These are phyloP conservation scores for Enteromius viviparus DNA, from an alignment of 2,797 vertebrate species.

Conservation along the genomic window DNA sequence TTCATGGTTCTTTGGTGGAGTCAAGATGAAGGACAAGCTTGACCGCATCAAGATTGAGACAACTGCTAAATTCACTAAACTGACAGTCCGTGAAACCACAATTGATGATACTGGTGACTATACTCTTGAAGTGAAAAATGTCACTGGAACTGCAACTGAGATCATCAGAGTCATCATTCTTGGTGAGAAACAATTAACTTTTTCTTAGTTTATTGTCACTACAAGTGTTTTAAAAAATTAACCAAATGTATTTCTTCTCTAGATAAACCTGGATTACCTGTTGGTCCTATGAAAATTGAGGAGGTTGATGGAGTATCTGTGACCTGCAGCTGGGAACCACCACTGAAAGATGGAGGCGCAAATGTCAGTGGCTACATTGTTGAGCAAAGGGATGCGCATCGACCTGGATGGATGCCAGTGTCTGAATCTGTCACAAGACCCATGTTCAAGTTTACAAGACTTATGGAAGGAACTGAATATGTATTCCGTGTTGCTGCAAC, in stretches of 20 bases:
- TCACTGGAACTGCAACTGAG: conserved; percentile 85
- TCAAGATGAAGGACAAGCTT: conserved; percentile 90
- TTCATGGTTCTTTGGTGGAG: conserved; percentile 90
- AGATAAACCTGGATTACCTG: conserved; percentile 95
- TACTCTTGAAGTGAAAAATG: conserved; percentile 91
- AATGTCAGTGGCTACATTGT: conserved; percentile 93
- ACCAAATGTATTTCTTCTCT: conserved; percentile 50
- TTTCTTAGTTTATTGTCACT: conserved; percentile 4
- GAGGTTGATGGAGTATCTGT: conserved; percentile 89
- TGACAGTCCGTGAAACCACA: conserved; percentile 93
- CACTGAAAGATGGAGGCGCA: conserved; percentile 94
- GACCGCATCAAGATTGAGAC: conserved; percentile 93
- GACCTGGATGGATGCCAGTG: conserved; percentile 91
- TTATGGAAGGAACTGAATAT: conserved; percentile 93
- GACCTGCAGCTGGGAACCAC: conserved; percentile 91
- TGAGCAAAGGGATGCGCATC: conserved; percentile 95
- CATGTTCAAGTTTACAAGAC: conserved; percentile 91
- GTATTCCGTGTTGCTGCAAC: conserved; percentile 98
- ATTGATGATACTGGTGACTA: conserved; percentile 94
- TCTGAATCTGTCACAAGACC: conserved; percentile 97
- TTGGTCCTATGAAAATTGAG: conserved; percentile 89
- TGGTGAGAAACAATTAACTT: conserved; percentile 79
- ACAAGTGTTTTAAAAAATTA: not conserved
- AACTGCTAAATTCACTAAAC: conserved; percentile 82
- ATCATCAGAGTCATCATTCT: conserved; percentile 94